Conservation (phyloP, 2,797 vertebrate species). For the Scomberomorus guttatus region DNA sequence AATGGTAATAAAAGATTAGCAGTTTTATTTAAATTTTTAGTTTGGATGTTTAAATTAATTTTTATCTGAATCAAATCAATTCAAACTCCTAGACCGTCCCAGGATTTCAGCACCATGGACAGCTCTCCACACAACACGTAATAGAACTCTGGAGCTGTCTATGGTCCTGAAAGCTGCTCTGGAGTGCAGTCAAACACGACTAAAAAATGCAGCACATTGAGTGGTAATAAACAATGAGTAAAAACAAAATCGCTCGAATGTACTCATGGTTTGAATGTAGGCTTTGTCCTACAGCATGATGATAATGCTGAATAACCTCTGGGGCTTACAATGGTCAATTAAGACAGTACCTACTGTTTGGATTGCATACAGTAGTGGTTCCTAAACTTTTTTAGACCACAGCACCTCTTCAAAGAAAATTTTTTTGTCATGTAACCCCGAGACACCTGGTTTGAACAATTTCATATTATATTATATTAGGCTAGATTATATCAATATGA, state of each 20-base stretch:
- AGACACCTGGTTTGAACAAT: too few relatives aligned
- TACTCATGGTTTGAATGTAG: neutral
- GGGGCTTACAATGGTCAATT: neutral
- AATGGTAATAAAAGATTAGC: neutral
- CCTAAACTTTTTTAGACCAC: too few relatives aligned
- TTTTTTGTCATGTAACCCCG: too few relatives aligned
- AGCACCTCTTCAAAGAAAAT: too few relatives aligned
- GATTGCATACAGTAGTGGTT: too few relatives aligned
- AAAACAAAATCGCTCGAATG: neutral
- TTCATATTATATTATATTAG: too few relatives aligned
- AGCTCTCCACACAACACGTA: conserved; percentile 4
- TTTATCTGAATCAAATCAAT: neutral
- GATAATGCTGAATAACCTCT: neutral
- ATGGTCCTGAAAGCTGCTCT: conserved; percentile 27
- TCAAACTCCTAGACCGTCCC: neutral
- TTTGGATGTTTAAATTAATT: neutral
- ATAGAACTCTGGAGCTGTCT: conserved; percentile 25
- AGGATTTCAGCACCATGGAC: conserved; percentile 61
- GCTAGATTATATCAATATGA: too few relatives aligned
- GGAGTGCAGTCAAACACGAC: neutral
- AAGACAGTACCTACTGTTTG: neutral
- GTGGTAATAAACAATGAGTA: neutral
- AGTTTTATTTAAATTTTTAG: neutral
- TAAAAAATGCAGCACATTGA: conserved; percentile 1
- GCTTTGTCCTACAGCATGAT: neutral